Percentiles rank a stretch among this genome's conserved stretches.
Evolutionary conservation across 2,113 vertebrate species (phyloP).

Genomic region (Rhadina sibilatrix): DNA sequence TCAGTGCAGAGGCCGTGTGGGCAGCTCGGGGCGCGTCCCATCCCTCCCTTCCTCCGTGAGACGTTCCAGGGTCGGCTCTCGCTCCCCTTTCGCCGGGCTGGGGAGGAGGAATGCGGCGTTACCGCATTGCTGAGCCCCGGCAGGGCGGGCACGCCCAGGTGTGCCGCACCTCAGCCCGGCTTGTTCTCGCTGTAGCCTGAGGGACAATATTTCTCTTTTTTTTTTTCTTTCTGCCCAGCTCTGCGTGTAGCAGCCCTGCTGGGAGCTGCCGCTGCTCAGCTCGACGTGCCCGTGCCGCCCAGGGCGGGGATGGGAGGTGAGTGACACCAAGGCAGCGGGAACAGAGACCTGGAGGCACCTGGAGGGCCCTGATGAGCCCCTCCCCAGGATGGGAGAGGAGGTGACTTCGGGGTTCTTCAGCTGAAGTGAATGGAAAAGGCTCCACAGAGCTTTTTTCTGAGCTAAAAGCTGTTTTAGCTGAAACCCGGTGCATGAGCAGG

Average conservation of each 20-base stretch:
- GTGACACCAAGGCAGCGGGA: neutral
- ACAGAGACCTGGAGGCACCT: rapidly evolving
- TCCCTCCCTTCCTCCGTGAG: rapidly evolving
- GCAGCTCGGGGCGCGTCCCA: neutral
- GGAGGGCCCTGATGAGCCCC: neutral
- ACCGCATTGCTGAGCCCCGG: conserved; percentile 1
- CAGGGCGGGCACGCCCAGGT: conserved; percentile 18
- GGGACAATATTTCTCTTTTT: neutral
- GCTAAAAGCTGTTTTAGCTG: neutral
- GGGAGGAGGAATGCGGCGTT: conserved; percentile 3
- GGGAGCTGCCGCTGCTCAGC: neutral
- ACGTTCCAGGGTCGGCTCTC: neutral
- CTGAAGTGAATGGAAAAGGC: neutral
- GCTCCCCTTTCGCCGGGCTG: neutral
- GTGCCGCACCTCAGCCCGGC: neutral
- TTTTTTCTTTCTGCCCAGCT: neutral
- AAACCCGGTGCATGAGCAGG: rapidly evolving
- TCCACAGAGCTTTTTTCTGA: neutral
- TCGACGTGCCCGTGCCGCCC: rapidly evolving
- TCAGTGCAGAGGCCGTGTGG: rapidly evolving
- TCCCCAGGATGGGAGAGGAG: rapidly evolving
- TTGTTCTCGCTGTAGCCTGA: neutral
- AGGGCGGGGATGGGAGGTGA: neutral
- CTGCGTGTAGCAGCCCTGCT: neutral
- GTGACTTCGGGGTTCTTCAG: neutral